Percentiles rank a stretch among this genome's conserved stretches.
phyloP scores from a whole-genome alignment of 2,888 invertebrate species.

The Agriotes lineatus region DNA sequence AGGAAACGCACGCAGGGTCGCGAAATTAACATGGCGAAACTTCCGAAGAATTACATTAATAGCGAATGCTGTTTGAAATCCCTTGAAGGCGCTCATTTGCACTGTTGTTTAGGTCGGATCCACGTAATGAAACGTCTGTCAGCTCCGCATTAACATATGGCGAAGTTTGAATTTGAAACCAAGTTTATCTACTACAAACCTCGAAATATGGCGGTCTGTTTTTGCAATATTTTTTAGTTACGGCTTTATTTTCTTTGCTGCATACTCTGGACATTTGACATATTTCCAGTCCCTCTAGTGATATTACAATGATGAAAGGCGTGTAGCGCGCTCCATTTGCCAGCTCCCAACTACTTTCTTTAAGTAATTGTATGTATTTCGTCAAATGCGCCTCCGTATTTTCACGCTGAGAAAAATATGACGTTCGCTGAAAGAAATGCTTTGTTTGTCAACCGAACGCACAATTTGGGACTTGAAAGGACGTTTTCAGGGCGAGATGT shows the following conservation, averaged over 20 bases:
- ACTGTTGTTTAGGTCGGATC: background rate
- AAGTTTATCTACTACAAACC: too few species aligned
- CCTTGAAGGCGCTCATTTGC: background rate
- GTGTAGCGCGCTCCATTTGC: constrained; percentile 22
- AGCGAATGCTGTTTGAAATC: background rate
- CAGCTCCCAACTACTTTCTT: constrained; percentile 21
- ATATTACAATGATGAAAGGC: constrained; percentile 27
- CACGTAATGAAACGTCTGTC: background rate
- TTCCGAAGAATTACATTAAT: background rate
- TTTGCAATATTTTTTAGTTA: background rate
- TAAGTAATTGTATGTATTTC: constrained; percentile 31
- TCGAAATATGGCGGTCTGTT: too few species aligned
- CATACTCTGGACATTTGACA: constrained; percentile 6
- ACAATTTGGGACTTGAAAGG: constrained; percentile 21
- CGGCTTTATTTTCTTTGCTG: background rate
- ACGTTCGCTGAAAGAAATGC: constrained; percentile 3
- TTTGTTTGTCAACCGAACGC: constrained; percentile 3
- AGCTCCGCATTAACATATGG: background rate
- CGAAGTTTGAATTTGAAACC: background rate
- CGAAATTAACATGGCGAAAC: background rate
- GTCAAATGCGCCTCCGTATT: constrained; percentile 13
- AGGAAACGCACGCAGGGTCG: background rate
- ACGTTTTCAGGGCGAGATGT: background rate
- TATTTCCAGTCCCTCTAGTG: constrained; percentile 19
- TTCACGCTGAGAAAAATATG: constrained; percentile 18